Percentiles rank a stretch among this genome's conserved stretches.
These are phyloP conservation scores for Betta splendens DNA, from an alignment of 2,797 vertebrate genomes.

Conservation along the genomic window DNA sequence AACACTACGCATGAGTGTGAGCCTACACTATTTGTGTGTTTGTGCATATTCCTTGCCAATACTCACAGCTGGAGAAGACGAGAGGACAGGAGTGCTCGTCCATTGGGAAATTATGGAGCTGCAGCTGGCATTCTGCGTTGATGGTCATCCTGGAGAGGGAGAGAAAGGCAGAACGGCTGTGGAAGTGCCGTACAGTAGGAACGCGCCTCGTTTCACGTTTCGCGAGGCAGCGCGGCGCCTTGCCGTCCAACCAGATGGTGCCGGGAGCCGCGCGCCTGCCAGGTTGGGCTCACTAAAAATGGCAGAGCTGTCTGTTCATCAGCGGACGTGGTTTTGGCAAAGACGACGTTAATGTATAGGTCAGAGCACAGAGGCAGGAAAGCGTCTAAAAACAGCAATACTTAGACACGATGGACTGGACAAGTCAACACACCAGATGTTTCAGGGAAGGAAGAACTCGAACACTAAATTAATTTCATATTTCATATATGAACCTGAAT, in stretches of 20 bases:
- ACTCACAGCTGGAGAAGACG: constrained; percentile 96
- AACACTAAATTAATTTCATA: constrained; percentile 1
- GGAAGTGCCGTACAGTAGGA: constrained; percentile 7
- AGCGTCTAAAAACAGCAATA: constrained; percentile 20
- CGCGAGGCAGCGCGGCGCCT: not conserved
- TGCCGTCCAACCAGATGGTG: constrained; percentile 53
- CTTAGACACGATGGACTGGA: constrained; percentile 35
- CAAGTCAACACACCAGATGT: constrained; percentile 46
- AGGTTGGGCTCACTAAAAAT: constrained; percentile 50
- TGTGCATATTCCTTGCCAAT: constrained; percentile 24
- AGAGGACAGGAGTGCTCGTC: constrained; percentile 94
- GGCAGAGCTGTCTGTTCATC: constrained; percentile 56
- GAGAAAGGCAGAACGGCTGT: constrained; percentile 5
- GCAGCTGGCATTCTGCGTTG: constrained; percentile 93
- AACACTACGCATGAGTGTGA: not conserved
- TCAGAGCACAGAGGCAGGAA: constrained; percentile 26
- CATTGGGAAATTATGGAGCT: constrained; percentile 96
- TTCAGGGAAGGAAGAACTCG: constrained; percentile 17
- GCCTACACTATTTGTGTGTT: not conserved
- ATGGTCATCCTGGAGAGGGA: constrained; percentile 88
- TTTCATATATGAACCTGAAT: constrained; percentile 6
- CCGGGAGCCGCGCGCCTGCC: constrained; percentile 42
- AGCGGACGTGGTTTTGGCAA: not conserved
- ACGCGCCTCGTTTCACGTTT: constrained; percentile 23
- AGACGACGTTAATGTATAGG: constrained; percentile 19